These are phyloP conservation scores for Archips xylosteana DNA, from an alignment of 2,888 invertebrate species.

Conservation along the genomic window DNA sequence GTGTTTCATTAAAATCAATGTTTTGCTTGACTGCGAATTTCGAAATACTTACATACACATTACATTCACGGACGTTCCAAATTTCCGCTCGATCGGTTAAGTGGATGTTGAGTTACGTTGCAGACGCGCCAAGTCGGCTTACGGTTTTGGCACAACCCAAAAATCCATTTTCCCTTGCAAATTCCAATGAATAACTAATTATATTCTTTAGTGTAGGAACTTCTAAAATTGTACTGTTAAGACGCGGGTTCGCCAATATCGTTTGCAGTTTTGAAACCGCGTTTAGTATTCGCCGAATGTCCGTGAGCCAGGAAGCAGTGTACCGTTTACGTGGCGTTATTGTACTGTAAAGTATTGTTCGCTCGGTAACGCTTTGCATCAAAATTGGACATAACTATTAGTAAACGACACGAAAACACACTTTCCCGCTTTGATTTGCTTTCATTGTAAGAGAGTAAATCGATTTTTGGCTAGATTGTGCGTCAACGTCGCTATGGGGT, in stretches of 20 bases:
- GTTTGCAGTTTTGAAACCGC: constrained; percentile 52
- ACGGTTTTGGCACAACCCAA: constrained; percentile 22
- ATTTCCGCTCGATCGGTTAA: constrained; percentile 24
- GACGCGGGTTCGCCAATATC: constrained; percentile 23
- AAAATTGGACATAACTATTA: constrained; percentile 53
- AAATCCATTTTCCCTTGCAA: constrained; percentile 13
- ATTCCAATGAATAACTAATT: constrained; percentile 23
- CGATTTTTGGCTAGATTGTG: neutral
- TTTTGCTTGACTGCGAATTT: constrained; percentile 1
- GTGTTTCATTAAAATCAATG: neutral
- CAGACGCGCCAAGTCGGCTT: constrained; percentile 18
- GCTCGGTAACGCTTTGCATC: constrained; percentile 64
- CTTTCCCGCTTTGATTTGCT: constrained; percentile 18
- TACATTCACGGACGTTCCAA: constrained; percentile 21
- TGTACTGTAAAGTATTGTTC: constrained; percentile 74
- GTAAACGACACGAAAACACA: constrained; percentile 36
- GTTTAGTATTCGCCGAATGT: constrained; percentile 69
- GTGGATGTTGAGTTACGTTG: constrained; percentile 25
- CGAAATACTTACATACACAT: constrained; percentile 9
- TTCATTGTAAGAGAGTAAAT: neutral
- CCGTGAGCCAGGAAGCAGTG: constrained; percentile 66
- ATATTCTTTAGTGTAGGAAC: neutral
- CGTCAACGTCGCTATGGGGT: neutral
- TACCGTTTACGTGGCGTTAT: constrained; percentile 77
- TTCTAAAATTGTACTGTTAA: constrained; percentile 15